Percentiles rank a stretch among this genome's conserved stretches.
These are phyloP conservation scores for Aix galericulata DNA, from an alignment of 2,113 vertebrate species.

Conservation along the genomic window DNA sequence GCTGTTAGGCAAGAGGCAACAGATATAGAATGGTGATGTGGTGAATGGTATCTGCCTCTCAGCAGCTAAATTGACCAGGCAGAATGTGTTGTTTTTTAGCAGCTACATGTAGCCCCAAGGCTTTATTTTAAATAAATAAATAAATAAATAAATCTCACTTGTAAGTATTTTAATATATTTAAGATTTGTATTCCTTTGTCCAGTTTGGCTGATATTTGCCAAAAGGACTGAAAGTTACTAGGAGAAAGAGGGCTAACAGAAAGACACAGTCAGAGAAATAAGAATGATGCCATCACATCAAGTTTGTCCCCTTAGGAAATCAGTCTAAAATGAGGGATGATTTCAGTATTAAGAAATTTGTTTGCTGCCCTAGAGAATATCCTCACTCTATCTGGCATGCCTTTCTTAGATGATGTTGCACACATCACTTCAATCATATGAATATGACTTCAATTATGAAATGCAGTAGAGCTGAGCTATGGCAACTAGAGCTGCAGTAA, in stretches of 20 bases:
- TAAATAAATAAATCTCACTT: background rate
- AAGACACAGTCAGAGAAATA: background rate
- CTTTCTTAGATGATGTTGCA: background rate
- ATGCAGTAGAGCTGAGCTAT: background rate
- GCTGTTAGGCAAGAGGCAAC: background rate
- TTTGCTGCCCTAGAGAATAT: conserved; percentile 8
- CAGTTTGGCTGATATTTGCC: background rate
- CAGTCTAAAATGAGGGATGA: background rate
- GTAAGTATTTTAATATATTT: background rate
- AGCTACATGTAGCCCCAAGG: background rate
- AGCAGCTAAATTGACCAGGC: background rate
- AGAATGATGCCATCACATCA: background rate
- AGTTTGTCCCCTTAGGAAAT: conserved; percentile 12
- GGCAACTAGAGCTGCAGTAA: background rate
- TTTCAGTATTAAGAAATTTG: background rate
- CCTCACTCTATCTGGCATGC: background rate
- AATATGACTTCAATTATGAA: background rate
- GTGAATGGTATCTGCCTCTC: background rate
- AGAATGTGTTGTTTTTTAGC: background rate
- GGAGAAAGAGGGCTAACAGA: background rate
- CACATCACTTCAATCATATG: background rate
- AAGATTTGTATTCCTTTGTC: background rate
- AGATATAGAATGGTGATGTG: background rate
- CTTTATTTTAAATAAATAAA: background rate
- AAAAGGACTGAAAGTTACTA: background rate